Conservation (phyloP, 2,888 invertebrate genomes). For the Polyommatus icarus region DNA sequence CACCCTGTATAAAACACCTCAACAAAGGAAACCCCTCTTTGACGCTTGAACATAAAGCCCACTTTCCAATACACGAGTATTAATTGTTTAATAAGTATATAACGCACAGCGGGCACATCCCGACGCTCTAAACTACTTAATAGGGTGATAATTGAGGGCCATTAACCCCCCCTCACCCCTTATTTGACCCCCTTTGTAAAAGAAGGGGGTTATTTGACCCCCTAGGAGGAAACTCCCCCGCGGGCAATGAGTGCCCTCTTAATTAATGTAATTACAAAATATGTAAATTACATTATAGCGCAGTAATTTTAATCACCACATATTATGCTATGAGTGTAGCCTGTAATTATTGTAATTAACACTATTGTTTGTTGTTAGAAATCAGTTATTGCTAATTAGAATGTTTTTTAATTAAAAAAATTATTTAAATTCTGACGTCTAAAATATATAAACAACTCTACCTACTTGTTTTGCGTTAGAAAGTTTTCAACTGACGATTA, state of each 20-base stretch:
- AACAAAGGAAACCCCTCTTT: neutral
- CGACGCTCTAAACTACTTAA: slow-evolving; percentile 70
- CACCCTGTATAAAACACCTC: neutral
- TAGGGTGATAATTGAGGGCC: slow-evolving; percentile 72
- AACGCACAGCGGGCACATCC: slow-evolving; percentile 50
- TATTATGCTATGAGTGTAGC: neutral
- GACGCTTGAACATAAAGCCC: neutral
- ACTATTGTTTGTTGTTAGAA: neutral
- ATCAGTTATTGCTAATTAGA: neutral
- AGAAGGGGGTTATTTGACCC: slow-evolving; percentile 34
- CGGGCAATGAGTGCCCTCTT: slow-evolving; percentile 34
- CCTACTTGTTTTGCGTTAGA: too few species aligned
- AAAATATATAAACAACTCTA: too few species aligned
- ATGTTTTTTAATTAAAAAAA: too few species aligned
- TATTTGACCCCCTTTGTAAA: neutral
- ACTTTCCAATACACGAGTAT: neutral
- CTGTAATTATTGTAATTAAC: neutral
- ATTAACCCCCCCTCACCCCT: slow-evolving; percentile 50
- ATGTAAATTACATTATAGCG: neutral
- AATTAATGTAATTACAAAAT: slow-evolving; percentile 23
- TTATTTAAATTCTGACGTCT: too few species aligned
- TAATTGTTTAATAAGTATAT: slow-evolving; percentile 30
- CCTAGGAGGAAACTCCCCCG: slow-evolving; percentile 35
- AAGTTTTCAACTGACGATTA: too few species aligned
- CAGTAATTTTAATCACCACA: neutral